Percentiles rank a stretch among this genome's conserved stretches.
Evolutionary conservation across 35 echinoderm and acorn worm species (phyloP).

Genomic region (Lytechinus variegatus): DNA sequence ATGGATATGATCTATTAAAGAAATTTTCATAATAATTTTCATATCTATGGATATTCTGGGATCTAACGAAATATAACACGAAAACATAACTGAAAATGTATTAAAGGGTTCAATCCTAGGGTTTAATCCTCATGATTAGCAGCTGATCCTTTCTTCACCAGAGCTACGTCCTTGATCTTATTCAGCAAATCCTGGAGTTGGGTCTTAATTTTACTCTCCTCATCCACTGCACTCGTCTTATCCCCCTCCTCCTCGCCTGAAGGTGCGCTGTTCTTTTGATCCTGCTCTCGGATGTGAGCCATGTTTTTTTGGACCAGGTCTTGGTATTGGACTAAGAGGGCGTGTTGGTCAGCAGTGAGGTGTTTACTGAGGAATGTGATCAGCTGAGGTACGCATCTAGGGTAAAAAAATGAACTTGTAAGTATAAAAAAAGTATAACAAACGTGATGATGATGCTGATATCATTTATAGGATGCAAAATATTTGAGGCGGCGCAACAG

Average conservation of each 20-base stretch:
- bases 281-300: constrained; percentile 61
- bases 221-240: neutral
- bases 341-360: constrained; percentile 62
- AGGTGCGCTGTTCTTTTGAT: neutral
- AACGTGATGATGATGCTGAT: too few relatives aligned
- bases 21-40: too few relatives aligned
- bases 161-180: constrained; percentile 81
- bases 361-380: constrained; percentile 71
- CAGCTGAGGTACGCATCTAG: constrained; percentile 85
- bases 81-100: too few relatives aligned
- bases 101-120: neutral
- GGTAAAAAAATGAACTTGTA: neutral
- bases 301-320: constrained; percentile 87
- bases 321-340: constrained; percentile 72
- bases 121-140: constrained; percentile 37
- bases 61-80: too few relatives aligned
- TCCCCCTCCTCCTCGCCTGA: constrained; percentile 49
- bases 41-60: too few relatives aligned
- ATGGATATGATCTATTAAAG: too few relatives aligned
- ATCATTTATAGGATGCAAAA: too few relatives aligned
- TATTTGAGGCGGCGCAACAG: too few relatives aligned
- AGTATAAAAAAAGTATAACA: too few relatives aligned
- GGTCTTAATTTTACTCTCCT: neutral
- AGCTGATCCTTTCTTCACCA: constrained; percentile 71
- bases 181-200: constrained; percentile 71